Percentiles rank a stretch among this genome's conserved stretches.
phyloP scores from a whole-genome alignment of 2,888 invertebrate genomes.

The Hypselothyrea guttata region DNA sequence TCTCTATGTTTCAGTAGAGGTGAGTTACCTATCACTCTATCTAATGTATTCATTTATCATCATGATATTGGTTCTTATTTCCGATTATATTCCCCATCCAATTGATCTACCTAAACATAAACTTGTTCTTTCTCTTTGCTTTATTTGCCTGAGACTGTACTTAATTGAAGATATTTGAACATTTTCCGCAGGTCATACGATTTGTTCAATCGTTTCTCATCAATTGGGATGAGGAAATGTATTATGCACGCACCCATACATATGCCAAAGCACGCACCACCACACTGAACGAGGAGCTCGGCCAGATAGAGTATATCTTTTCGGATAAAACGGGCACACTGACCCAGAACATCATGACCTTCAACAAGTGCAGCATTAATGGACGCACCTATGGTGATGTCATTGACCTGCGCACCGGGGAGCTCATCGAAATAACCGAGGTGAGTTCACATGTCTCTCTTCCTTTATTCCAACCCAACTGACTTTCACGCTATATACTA shows the following conservation, averaged over 20 bases:
- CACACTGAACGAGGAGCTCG: constrained; percentile 98
- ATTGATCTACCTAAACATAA: not conserved
- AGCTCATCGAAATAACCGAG: constrained; percentile 92
- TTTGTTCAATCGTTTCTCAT: constrained; percentile 99
- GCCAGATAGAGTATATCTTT: constrained; percentile 99
- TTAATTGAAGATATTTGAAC: no score
- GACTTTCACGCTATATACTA: not conserved
- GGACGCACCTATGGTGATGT: constrained; percentile 96
- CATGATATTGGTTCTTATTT: no score
- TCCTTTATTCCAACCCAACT: not conserved
- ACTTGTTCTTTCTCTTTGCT: not conserved
- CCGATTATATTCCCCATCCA: no score
- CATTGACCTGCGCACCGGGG: constrained; percentile 92
- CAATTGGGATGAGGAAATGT: constrained; percentile 99
- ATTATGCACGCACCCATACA: constrained; percentile 93
- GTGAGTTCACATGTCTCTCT: constrained; percentile 83
- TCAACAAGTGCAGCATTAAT: constrained; percentile 98
- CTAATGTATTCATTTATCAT: not conserved
- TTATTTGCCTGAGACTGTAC: no score
- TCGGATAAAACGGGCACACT: constrained; percentile 99
- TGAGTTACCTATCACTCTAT: constrained; percentile 79
- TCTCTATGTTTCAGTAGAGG: constrained; percentile 97
- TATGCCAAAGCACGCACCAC: constrained; percentile 98
- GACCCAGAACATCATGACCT: constrained; percentile 99
- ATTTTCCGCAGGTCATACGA: constrained; percentile 89